phyloP scores from a whole-genome alignment of 2,113 vertebrate genomes.

The Calcarius ornatus region DNA sequence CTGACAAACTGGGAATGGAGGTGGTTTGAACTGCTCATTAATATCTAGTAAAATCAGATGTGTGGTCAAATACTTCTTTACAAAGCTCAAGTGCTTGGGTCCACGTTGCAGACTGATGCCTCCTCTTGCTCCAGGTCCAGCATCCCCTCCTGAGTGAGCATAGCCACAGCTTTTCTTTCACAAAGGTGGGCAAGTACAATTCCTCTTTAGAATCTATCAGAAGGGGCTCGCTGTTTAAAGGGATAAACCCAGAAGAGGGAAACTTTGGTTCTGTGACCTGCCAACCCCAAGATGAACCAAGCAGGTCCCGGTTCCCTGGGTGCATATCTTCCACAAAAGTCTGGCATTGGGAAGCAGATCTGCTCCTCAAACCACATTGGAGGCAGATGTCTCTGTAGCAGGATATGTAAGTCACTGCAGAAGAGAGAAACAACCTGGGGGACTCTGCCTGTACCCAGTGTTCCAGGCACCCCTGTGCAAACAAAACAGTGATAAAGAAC shows the following conservation, averaged over 20 bases:
- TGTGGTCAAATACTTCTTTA: neutral
- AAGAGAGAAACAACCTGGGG: neutral
- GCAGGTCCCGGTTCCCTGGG: neutral
- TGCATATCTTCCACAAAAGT: neutral
- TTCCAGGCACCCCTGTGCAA: neutral
- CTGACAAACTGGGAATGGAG: neutral
- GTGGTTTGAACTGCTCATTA: neutral
- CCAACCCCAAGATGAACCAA: neutral
- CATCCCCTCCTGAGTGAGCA: neutral
- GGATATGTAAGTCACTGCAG: neutral
- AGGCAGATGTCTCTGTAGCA: neutral
- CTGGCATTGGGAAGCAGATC: neutral
- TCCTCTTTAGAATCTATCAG: neutral
- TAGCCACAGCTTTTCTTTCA: neutral
- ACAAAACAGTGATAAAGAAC: neutral
- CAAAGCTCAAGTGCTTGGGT: neutral
- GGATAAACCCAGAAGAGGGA: neutral
- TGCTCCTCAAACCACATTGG: neutral
- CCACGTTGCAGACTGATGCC: neutral
- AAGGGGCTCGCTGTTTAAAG: neutral
- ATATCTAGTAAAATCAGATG: neutral
- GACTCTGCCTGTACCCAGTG: neutral
- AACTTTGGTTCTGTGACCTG: neutral
- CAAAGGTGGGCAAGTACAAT: neutral
- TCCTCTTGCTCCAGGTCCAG: neutral